Evolutionary conservation across 2,113 vertebrate species (phyloP), one percentile per base, ranked within the genome.

Genomic region (Gallinago paraguaiae): DNA sequence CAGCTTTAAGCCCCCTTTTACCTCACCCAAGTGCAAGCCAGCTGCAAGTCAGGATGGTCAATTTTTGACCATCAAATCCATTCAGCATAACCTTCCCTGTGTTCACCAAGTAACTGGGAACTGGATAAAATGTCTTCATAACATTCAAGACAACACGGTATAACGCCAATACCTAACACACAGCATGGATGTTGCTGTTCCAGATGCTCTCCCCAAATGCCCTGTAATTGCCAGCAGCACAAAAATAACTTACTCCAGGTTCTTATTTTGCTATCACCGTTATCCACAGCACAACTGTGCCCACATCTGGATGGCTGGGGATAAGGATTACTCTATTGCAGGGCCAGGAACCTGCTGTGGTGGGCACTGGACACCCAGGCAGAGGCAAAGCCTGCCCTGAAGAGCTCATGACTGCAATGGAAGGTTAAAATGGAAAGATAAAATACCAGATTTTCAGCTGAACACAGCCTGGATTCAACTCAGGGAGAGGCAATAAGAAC

Each of bases 221-320:
- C 24, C n/a, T 30, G 17, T 35, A 70, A 27, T 70, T 88, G 67
- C n/a, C 46, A 56, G n/a, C 27, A 92, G 51, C 53, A 89, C 27
- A 63, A 78, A 57, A 92, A 35, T 43, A 64, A 67, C 28, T 79
- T 72, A n/a, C 48, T 89, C 31, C 24, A 54, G 33, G 18, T 76
- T 90, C 86, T 77, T 35, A 50, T 51, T 89, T 71, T 85, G 70
- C n/a, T 53, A 2, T 53, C 48, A 28, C 31, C 22, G 30, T 61
- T 43, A 68, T 25, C 77, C 57, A 71, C 57, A 60, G 57, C 18
- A 45, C 0, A 0, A 46, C 43, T 8, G 1, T 71, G 78, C 45
- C 82, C 33, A 57, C 30, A 64, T 22, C 70, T 91, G 70, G 48
- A n/a, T 45, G 54, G 46, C 33, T 91, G 53, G 33, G 75, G 35